Base-by-base conservation (phyloP, 2,797 vertebrate species). In the Gallinago stenura region DNA sequence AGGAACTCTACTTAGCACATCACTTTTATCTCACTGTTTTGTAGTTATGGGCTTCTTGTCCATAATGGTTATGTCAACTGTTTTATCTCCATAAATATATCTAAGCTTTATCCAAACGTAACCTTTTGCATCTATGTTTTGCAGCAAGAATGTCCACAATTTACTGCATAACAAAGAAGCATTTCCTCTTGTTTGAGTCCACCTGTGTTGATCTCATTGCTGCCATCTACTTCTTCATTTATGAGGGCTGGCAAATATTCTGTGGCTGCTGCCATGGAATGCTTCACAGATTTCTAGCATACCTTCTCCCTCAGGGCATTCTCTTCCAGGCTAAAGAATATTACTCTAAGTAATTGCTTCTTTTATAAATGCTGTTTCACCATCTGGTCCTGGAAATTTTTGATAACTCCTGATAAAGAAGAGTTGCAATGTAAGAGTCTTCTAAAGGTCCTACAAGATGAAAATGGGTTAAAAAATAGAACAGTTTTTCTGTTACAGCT, bases 311-410 rank as follows among this genome's bases (percentile, higher is more conserved):
- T 83, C 17, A 30, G 33, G 82, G 53, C 39, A 64, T 64, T 79
- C 51, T 85, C 45, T 80, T 87, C 70, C 57, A 90, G 54, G 20
- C 70, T 95, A 56, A 85, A 89, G n/a, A 87, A 13, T 77, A 77
- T 66, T 83, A 73, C 39, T 70, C 48, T 54, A 87, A 79, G 60
- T 77, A 93, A 92, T 80, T 88, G 31, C 45, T 88, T 83, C 61
- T 83, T 81, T 86, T 53, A 88, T 4, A 4, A 94, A 78, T 64
- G 57, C 53, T 71, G 69, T 46, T 93, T 75, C 53, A 89, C 82
- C 93, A 94, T 66, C 78, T 91, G 87, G 56, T 77, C 39, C 48
- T 87, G 24, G 35, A 91, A 93, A 87, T 31, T 45, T 68, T 83
- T 80, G 6, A 20, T 56, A 62, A 70, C 24, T 83, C 11, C 35